phyloP scores from a whole-genome alignment of 2,797 vertebrate genomes.

The Simalia tracyae region DNA sequence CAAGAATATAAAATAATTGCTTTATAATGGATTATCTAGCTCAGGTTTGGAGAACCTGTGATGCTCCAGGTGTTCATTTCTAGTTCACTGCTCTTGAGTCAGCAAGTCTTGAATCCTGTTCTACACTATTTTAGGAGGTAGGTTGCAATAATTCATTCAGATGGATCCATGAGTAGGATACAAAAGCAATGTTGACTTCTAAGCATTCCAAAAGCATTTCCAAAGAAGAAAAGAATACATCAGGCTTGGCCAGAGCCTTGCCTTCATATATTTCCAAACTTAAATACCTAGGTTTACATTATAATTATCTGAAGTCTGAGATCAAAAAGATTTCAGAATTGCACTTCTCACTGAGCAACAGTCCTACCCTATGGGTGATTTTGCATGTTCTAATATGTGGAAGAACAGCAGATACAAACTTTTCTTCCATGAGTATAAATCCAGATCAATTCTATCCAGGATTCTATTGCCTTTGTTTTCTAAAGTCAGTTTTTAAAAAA shows the following conservation, averaged over 20 bases:
- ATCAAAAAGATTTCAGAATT: not conserved
- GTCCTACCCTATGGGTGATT: not conserved
- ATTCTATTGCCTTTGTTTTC: not conserved
- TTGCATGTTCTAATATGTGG: not conserved
- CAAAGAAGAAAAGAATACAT: not conserved
- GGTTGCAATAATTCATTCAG: not conserved
- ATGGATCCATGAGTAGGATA: not conserved
- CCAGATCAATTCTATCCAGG: not conserved
- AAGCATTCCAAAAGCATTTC: conserved; percentile 1
- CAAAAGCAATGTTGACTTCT: not conserved
- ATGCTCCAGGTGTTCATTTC: not conserved
- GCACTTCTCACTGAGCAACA: not conserved
- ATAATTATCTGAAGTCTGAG: not conserved
- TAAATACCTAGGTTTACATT: not conserved
- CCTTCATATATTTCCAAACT: not conserved
- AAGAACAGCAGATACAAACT: not conserved
- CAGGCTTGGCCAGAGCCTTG: not conserved
- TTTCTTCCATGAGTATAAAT: not conserved
- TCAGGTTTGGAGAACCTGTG: not conserved
- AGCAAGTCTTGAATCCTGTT: not conserved
- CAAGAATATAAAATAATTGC: not conserved
- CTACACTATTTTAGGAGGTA: not conserved
- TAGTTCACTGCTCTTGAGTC: not conserved
- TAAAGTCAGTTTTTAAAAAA: not conserved
- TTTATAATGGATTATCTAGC: not conserved